Conservation (phyloP, 35 echinoderm and acorn worm species). For the Patiria miniata region DNA sequence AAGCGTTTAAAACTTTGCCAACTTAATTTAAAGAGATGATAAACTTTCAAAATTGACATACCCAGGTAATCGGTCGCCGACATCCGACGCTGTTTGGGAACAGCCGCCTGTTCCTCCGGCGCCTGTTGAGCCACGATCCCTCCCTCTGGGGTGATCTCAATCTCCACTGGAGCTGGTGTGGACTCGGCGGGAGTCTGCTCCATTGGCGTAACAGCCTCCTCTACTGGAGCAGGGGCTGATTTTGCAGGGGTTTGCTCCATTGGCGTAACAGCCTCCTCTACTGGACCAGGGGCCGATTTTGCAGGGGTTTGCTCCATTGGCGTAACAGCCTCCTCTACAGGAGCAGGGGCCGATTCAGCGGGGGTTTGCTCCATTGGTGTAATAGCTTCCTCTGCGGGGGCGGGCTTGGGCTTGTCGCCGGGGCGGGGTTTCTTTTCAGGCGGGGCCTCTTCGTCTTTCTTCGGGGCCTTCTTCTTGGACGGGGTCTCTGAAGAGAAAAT, state of each 20-base stretch:
- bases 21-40: no score
- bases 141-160: constrained; percentile 23
- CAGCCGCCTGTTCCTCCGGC: not conserved
- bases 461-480: not conserved
- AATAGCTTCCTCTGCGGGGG: not conserved
- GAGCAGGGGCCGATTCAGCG: not conserved
- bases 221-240: no score
- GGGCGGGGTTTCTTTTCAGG: constrained; percentile 26
- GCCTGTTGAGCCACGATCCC: not conserved
- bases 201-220: constrained; percentile 22
- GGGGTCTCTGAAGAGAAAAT: no score
- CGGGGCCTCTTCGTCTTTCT: constrained; percentile 37
- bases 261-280: no score
- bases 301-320: no score
- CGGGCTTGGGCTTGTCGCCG: not conserved
- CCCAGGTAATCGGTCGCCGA: constrained; percentile 5
- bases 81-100: constrained; percentile 2
- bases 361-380: not conserved
- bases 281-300: no score
- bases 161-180: not conserved
- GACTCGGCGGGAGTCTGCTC: constrained; percentile 11
- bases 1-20: no score
- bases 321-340: no score
- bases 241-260: no score
- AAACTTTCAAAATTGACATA: not conserved